Evolutionary conservation across 1,140 invertebrate genomes (phyloP), one percentile per base, ranked within the genome.

Genomic region (Laupala kohalensis): DNA sequence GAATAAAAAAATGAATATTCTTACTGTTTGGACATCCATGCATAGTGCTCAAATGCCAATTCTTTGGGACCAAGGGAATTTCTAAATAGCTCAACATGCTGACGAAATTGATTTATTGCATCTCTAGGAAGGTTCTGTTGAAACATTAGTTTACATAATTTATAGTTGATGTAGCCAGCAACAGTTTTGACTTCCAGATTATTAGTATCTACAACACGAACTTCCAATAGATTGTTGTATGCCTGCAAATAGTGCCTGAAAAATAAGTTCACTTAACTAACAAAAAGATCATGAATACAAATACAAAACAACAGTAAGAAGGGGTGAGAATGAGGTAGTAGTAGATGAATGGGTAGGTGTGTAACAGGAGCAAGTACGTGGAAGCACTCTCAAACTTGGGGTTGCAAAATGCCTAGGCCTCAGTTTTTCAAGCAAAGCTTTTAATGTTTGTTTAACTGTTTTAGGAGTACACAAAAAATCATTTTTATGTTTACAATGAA

Each of bases 21-120:
- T 84, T 84, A 97, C 86, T 98, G 96, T 84, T 92, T 92, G n/a
- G 94, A 91, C 79, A 99, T 87, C 96, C 96, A 99, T 5, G 94
- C 94, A 84, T 93, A 88, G 81, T 98, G 95, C 80, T 99, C 96
- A 85, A 98, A 96, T 4, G 90, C 84, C 28, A 98, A 82, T 73
- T 97, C 93, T 71, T 87, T 86, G 72, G 88, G 87, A 24, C 94
- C 92, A 73, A 88, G 86, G 78, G 88, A 86, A 27, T 83, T 85
- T 78, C 91, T 92, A 80, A 96, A 98, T 76, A 87, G 89, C 74
- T 98, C 94, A 74, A 95, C 90, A 78, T 97, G 95, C 75, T 89
- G 88, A 75, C 92, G 89, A 77, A 98, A 96, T 78, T 98, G 95
- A 73, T 90, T 87, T 75, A 98, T 96, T 9, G 96, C 90, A 85